Evolutionary conservation across 2,797 vertebrate species (phyloP), one percentile per base, ranked within the genome.

Genomic region (Hippopotamyrus pictus): DNA sequence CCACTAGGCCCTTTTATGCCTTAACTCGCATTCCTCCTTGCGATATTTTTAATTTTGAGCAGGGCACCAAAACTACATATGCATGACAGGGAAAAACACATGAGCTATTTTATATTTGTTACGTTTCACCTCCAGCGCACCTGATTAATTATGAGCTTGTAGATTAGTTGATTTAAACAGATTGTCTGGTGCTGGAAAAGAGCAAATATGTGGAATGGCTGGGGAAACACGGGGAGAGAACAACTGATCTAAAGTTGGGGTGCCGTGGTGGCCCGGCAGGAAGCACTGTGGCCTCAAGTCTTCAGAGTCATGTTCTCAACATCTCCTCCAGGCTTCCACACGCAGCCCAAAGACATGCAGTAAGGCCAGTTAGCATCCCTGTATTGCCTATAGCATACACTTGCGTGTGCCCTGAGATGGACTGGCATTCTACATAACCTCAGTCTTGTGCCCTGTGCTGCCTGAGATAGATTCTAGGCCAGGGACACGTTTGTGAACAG

Each of bases 161-260:
- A 79, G 73, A 79, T 79, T 17, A 79, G 73, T 79, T 79, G 73
- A 79, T 79, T 79, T 79, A 79, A 79, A 79, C 73, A 79, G 73
- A 79, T 79, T 79, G 73, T 79, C 14, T 79, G 73, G 41, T 44
- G 73, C 17, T 44, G 73, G 37, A 44, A 79, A 44, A n/a, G 73
- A 19, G 37, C 14, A 79, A 44, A 79, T 79, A 44, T 79, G 33
- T 44, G 73, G 73, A 44, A 76, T 76, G 69, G 33, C 33, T 76
- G 8, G 14, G 69, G 33, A 37, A 41, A 41, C 69, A 76, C 1
- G 5, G 44, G 14, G 33, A 41, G 12, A 37, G 69, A 37, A 3
- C 14, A 8, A 19, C 69, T 41, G 69, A 17, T 19, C 12, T 2
- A 5, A 73, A 8, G 22, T 4, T 33, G 62, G 62, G 62, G 0